Base-by-base conservation (phyloP, 2,888 invertebrate genomes). In the Aproaerema taeniolella region DNA sequence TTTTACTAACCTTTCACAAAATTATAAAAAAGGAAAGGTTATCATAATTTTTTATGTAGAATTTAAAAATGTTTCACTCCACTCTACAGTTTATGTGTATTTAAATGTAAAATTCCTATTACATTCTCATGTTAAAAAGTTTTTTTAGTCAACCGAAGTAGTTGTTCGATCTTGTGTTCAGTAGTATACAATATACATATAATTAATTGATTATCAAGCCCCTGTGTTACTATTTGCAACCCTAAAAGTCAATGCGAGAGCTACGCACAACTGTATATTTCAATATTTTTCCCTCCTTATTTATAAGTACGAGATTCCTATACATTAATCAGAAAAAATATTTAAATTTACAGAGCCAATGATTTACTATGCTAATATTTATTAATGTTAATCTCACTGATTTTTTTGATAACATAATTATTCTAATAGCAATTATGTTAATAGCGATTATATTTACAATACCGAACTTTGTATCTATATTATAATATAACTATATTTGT, bases 331-430 rank as follows among this genome's bases (percentile, higher is more conserved):
- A 16, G 47, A 52, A 64, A 67, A 67, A 71, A 65, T 69, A 74
- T 75, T n/a, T 75, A 71, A 79, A 73, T 59, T 66, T 60, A 56
- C 75, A 76, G 53, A 56, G 53, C 58, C 48, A 60, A 58, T 52
- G 53, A 53, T 50, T 59, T 53, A 64, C 75, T 78, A 77, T 65
- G 52, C 71, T 78, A 74, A 61, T 50, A 68, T n/a, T n/a, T 72
- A 60, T 78, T 76, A 77, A 79, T 61, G 74, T 77, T 86, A 86
- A 83, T 86, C 85, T 86, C 85, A 86, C 85, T 83, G 76, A 73
- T 73, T 77, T 55, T n/a, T 61, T 80, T 79, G 80, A 81, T 81
- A 80, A 73, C 65, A 69, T 79, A 78, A 75, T 75, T 79, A 76
- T 49, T 61, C 76, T 71, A 67, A 64, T 80, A 81, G 75, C 75